Evolutionary conservation across 2,888 invertebrate species (phyloP), one percentile per base, ranked within the genome.

Genomic region (Diarsia brunnea): DNA sequence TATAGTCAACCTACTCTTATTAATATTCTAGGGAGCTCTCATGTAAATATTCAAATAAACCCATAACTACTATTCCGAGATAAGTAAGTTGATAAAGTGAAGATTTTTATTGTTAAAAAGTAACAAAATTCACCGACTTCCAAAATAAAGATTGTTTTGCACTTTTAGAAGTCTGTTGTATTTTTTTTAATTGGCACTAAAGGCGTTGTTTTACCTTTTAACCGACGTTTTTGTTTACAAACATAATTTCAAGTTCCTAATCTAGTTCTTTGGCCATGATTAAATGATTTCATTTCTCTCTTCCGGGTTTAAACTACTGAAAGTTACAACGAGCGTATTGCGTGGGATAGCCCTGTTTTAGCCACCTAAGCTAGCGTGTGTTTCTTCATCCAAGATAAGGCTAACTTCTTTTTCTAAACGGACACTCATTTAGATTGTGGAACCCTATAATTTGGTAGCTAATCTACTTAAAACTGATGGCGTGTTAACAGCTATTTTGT

Each of bases 361-460:
- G 5, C 45, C 51, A 19, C 61, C 24, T 43, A 4, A 24, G 79
- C 16, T 84, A 43, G 84, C 84, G 73, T 84, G 63, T 67, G 45
- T 73, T 84, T 14, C 60, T 24, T 49, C 4, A 60, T 38, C 47
- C 53, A 64, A 65, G 74, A 81, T 84, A 84, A 65, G 58, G 21
- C 10, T 14, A 24, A 31, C 47, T 53, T 3, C 60, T 84, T 67
- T 45, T 53, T 73, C 43, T 43, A 47, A 84, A 66, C 67, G 81
- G 74, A 84, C 64, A 84, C n/a, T n/a, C 74, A 73, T 80, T 84
- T 64, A 80, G 74, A 84, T 80, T 68, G 43, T 12, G 12, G 58
- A 27, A 47, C 64, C 58, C 47, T 27, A 60, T 73, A 68, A 64
- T 84, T 84, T 79, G n/a, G 19, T 4, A 63, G 45, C 43, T 79